These are phyloP conservation scores for Chromis chromis DNA, from an alignment of 2,797 vertebrate genomes.

Conservation along the genomic window DNA sequence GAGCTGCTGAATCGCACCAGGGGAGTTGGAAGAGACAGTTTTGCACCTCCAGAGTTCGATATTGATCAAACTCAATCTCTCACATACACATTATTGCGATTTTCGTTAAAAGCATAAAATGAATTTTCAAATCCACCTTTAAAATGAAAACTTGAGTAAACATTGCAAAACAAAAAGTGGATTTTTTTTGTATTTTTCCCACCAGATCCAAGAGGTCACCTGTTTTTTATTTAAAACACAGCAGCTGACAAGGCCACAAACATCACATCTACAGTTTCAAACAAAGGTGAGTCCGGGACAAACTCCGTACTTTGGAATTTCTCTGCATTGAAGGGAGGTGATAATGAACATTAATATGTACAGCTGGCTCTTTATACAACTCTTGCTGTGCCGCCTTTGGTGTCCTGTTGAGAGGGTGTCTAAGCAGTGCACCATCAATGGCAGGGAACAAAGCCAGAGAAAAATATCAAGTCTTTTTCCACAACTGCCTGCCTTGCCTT, in stretches of 20 bases:
- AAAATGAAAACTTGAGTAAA: conserved; percentile 5
- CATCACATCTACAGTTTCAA: conserved; percentile 49
- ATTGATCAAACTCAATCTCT: no score
- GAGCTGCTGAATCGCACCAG: conserved; percentile 34
- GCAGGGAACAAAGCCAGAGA: conserved; percentile 72
- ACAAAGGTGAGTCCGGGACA: conserved; percentile 62
- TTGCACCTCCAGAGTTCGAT: conserved; percentile 2
- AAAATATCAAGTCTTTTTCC: conserved; percentile 80
- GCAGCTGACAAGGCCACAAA: conserved; percentile 49
- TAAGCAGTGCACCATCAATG: conserved; percentile 71
- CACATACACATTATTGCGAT: conserved; percentile 15
- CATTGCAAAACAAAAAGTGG: background rate
- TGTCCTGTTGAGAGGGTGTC: conserved; percentile 76
- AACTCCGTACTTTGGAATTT: conserved; percentile 61
- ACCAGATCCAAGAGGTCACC: conserved; percentile 32
- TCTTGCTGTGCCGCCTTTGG: conserved; percentile 73
- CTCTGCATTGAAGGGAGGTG: conserved; percentile 61
- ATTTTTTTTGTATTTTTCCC: conserved; percentile 18
- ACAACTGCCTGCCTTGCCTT: conserved; percentile 66
- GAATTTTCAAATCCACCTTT: conserved; percentile 3
- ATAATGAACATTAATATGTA: conserved; percentile 78
- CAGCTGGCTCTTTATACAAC: conserved; percentile 66
- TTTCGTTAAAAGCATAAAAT: background rate
- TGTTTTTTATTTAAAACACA: conserved; percentile 45
- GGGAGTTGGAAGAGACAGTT: conserved; percentile 25